Conservation (phyloP, 2,113 vertebrate species). For the Alces alces region DNA sequence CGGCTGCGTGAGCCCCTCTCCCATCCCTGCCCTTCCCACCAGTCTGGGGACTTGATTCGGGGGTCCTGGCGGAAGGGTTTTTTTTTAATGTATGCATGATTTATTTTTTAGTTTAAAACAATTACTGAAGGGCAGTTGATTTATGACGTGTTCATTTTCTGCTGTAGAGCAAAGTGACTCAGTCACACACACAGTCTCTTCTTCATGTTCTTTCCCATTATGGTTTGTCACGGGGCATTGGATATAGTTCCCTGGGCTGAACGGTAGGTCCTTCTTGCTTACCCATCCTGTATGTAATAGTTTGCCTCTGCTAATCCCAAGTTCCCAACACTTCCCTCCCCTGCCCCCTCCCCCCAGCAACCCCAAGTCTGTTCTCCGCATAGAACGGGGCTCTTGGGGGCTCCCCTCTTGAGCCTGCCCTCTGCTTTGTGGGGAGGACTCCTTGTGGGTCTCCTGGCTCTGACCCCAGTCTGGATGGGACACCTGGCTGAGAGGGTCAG, state of each 20-base stretch:
- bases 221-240: neutral
- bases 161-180: neutral
- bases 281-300: neutral
- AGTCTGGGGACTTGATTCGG: accelerated
- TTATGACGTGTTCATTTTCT: neutral
- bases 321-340: neutral
- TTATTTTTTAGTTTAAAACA: neutral
- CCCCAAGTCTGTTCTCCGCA: neutral
- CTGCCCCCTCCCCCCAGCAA: accelerated
- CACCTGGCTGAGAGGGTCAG: neutral
- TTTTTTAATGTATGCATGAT: neutral
- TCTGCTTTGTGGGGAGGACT: neutral
- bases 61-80: no score
- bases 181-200: neutral
- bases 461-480: neutral
- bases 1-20: no score
- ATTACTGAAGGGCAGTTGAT: neutral
- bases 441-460: neutral
- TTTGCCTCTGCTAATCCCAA: neutral
- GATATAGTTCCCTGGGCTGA: neutral
- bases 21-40: neutral
- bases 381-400: neutral
- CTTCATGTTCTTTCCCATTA: neutral
- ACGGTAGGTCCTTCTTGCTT: neutral
- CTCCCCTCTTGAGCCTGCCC: neutral